phyloP scores from a whole-genome alignment of 2,888 invertebrate genomes.

The Cheilosia vernalis region DNA sequence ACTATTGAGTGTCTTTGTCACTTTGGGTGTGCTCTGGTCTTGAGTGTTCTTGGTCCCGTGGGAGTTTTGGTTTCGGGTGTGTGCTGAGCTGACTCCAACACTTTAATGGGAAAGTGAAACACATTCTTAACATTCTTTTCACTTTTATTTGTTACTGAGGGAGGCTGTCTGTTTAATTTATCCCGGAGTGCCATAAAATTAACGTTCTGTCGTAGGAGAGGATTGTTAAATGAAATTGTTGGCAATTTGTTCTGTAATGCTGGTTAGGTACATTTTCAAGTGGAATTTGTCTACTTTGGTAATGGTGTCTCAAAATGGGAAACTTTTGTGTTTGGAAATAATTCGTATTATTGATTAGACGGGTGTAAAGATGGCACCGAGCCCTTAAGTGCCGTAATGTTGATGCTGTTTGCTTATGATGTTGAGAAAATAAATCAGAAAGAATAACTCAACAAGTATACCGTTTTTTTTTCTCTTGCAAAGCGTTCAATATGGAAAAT shows the following conservation, averaged over 20 bases:
- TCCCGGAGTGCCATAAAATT: background rate
- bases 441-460: no score
- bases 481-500: no score
- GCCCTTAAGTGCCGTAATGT: no score
- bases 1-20: slow-evolving; percentile 5
- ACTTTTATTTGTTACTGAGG: slow-evolving; percentile 8
- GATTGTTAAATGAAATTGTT: slow-evolving; percentile 6
- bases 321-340: no score
- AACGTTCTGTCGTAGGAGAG: slow-evolving; percentile 4
- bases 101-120: background rate
- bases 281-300: no score
- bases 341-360: no score
- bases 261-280: background rate
- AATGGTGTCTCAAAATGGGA: no score
- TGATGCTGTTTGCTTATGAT: no score
- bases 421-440: no score
- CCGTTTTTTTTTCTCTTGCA: no score
- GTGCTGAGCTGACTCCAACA: background rate
- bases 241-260: slow-evolving; percentile 3
- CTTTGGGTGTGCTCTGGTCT: background rate
- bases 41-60: background rate
- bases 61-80: slow-evolving; percentile 4
- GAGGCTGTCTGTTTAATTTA: slow-evolving; percentile 20
- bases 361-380: no score
- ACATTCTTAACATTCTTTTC: slow-evolving; percentile 15